These are phyloP conservation scores for Climacteris rufus DNA, from an alignment of 2,113 vertebrate species.

Conservation along the genomic window DNA sequence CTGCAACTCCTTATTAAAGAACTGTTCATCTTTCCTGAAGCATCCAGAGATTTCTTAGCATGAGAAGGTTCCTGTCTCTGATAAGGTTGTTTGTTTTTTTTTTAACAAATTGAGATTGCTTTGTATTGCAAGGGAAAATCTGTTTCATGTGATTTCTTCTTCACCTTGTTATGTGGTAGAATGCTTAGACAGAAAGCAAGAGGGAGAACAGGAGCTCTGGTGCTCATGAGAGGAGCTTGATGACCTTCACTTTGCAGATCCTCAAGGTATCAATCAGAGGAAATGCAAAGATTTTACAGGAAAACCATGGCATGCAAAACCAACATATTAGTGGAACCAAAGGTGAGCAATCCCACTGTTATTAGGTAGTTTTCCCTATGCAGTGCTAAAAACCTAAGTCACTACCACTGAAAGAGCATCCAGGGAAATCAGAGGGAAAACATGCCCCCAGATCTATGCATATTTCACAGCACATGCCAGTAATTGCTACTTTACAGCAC, in stretches of 20 bases:
- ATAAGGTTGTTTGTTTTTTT: background rate
- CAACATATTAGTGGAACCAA: background rate
- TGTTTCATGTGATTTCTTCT: background rate
- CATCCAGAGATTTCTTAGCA: background rate
- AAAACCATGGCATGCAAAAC: background rate
- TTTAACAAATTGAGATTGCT: background rate
- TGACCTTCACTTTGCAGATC: constrained; percentile 15
- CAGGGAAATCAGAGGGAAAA: background rate
- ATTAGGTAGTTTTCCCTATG: background rate
- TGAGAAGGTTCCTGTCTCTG: background rate
- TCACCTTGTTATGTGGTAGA: background rate
- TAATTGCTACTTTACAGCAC: background rate
- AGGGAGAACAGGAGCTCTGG: background rate
- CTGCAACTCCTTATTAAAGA: background rate
- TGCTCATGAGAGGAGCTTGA: background rate
- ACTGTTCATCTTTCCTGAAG: background rate
- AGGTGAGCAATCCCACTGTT: background rate
- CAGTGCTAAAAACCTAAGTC: background rate
- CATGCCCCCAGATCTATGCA: background rate
- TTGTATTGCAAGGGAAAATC: background rate
- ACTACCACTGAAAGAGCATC: background rate
- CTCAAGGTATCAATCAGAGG: background rate
- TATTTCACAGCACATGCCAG: background rate
- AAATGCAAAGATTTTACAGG: background rate
- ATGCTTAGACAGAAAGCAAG: background rate